phyloP scores from a whole-genome alignment of 2,888 invertebrate species.

The Scaptomyza parva region DNA sequence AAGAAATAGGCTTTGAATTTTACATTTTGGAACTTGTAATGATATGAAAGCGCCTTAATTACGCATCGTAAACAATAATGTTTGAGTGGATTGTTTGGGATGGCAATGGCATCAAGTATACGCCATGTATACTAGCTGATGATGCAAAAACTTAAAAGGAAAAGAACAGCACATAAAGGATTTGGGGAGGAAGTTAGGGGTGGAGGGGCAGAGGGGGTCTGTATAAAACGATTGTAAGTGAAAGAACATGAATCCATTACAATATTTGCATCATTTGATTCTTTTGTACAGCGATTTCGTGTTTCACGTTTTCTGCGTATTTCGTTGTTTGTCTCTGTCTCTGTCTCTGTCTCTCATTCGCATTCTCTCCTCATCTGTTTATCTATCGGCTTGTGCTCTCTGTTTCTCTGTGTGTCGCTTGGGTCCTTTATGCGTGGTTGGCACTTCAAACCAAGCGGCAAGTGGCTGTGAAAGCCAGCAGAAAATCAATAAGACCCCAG shows the following conservation, averaged over 20 bases:
- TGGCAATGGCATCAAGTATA: conserved; percentile 36
- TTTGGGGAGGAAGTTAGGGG: no score
- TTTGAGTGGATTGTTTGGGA: conserved; percentile 29
- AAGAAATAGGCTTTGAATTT: no score
- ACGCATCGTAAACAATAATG: conserved; percentile 15
- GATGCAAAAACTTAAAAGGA: conserved; percentile 5
- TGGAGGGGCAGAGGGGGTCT: no score
- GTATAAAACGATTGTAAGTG: background rate
- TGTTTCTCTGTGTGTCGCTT: conserved; percentile 24
- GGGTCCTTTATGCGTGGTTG: conserved; percentile 55
- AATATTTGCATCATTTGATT: conserved; percentile 69
- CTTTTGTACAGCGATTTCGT: conserved; percentile 49
- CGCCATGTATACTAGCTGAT: conserved; percentile 19
- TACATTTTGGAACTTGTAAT: no score
- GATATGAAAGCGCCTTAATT: conserved; percentile 6
- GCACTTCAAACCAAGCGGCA: conserved; percentile 58
- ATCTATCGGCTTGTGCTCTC: conserved; percentile 11
- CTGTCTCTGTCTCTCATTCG: conserved; percentile 9
- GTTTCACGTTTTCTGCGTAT: conserved; percentile 15
- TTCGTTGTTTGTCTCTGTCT: conserved; percentile 12
- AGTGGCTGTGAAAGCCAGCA: conserved; percentile 71
- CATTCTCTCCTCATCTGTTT: conserved; percentile 10
- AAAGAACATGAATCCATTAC: conserved; percentile 66
- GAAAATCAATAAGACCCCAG: conserved; percentile 74
- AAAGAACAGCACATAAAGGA: no score